Evolutionary conservation across 1,140 invertebrate species (phyloP), one percentile per base, ranked within the genome.

Genomic region (Agrilus planipennis): DNA sequence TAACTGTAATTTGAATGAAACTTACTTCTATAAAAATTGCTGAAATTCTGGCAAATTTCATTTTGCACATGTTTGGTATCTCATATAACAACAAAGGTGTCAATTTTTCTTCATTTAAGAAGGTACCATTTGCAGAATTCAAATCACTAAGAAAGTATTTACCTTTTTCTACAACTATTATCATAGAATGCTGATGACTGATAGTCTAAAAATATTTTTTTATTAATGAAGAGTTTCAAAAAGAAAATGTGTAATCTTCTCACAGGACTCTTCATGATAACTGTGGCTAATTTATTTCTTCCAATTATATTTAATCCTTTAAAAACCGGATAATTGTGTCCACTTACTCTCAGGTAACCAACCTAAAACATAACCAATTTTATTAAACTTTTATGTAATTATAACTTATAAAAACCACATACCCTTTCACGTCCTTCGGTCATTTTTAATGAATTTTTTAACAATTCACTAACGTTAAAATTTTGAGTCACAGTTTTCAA

Each of bases 291-390:
- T 19, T 39, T 50, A 34, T 52, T 51, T 34, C 57, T 39, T 32
- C 57, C 57, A 29, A 60, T 41, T 9, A 48, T 47, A 42, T 60
- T 60, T 12, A 53, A 30, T 5, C 55, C 57, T 23, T 55, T 49
- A 41, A 45, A 57, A 9, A 58, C 29, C 6, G 46, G 38, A 46
- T 53, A 55, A 30, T 32, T 43, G 39, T 51, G 47, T 14, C 49
- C 43, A 23, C 40, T 40, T 14, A 52, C 43, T 15, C 29, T 42
- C 17, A 55, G 42, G 27, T 19, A 36, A 6, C 42, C 55, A 20
- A 43, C 42, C 53, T 55, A 34, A 44, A 49, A 51, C n/a, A n/a
- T n/a, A n/a, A n/a, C n/a, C n/a, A n/a, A n/a, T n/a, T n/a, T n/a
- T n/a, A n/a, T n/a, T n/a, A n/a, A n/a, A n/a, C n/a, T n/a, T n/a